Evolutionary conservation across 2,113 vertebrate genomes (phyloP).

Genomic region (Panthera leo): DNA sequence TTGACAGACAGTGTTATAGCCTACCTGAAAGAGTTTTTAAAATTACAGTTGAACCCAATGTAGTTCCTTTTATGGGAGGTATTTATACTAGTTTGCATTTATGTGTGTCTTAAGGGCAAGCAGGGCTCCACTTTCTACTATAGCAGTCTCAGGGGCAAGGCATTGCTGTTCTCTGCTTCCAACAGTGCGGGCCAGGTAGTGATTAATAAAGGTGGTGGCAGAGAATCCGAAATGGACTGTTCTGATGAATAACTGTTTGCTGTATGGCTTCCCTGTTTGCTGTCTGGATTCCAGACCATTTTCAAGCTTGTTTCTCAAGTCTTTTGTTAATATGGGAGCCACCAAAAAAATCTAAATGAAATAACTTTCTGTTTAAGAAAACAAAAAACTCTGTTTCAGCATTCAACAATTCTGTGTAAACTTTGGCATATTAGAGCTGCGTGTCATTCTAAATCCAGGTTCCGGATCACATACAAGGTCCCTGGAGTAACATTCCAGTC

Average conservation of each 20-base stretch:
- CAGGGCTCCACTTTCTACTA: background rate
- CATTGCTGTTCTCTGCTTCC: background rate
- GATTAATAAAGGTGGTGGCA: background rate
- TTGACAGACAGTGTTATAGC: background rate
- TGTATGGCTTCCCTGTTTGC: background rate
- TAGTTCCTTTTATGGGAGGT: background rate
- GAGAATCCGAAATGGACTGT: background rate
- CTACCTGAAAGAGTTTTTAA: background rate
- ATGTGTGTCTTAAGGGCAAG: background rate
- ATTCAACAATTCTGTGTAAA: background rate
- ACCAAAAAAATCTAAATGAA: background rate
- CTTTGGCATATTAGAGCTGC: background rate
- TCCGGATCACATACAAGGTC: background rate
- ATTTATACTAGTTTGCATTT: background rate
- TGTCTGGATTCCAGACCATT: background rate
- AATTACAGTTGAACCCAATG: background rate
- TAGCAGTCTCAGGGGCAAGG: background rate
- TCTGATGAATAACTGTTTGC: background rate
- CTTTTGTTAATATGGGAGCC: background rate
- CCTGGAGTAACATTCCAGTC: background rate
- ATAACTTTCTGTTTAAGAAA: background rate
- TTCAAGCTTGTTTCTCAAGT: background rate
- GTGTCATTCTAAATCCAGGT: background rate
- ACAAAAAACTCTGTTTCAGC: background rate
- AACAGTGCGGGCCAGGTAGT: background rate